Conservation (phyloP, 2,113 vertebrate species). For the Chamaea fasciata region DNA sequence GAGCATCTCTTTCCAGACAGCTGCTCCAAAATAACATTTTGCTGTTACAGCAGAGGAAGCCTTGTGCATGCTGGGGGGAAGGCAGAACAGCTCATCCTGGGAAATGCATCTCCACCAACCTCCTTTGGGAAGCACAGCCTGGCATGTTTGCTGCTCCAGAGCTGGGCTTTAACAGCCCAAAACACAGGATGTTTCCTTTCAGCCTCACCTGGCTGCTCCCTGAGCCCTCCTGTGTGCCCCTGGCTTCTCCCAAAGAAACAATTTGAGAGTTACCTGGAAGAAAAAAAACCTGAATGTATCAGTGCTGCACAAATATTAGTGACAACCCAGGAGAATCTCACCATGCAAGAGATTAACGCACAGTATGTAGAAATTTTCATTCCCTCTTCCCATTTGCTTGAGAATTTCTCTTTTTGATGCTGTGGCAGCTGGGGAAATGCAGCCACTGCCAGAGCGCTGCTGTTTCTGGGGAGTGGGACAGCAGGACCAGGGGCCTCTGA, state of each 20-base stretch:
- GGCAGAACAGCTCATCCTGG: background rate
- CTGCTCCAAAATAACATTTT: background rate
- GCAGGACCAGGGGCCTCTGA: background rate
- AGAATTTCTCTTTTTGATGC: background rate
- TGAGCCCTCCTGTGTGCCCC: background rate
- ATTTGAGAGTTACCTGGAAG: background rate
- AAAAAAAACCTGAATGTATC: background rate
- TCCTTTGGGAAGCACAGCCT: background rate
- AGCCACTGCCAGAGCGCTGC: background rate
- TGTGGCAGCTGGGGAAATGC: background rate
- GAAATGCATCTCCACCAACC: background rate
- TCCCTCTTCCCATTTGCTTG: background rate
- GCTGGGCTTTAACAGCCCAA: background rate
- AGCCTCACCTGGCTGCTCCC: background rate
- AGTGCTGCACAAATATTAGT: background rate
- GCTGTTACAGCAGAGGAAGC: background rate
- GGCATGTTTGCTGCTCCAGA: background rate
- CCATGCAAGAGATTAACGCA: background rate
- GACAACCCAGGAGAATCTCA: background rate
- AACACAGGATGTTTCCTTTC: background rate
- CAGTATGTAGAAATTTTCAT: background rate
- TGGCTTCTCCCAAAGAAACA: background rate
- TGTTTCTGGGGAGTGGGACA: background rate
- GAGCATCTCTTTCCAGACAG: background rate
- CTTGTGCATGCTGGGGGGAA: background rate